Base-by-base conservation (phyloP, 2,797 vertebrate genomes). In the Pseudochirops corinnae region DNA sequence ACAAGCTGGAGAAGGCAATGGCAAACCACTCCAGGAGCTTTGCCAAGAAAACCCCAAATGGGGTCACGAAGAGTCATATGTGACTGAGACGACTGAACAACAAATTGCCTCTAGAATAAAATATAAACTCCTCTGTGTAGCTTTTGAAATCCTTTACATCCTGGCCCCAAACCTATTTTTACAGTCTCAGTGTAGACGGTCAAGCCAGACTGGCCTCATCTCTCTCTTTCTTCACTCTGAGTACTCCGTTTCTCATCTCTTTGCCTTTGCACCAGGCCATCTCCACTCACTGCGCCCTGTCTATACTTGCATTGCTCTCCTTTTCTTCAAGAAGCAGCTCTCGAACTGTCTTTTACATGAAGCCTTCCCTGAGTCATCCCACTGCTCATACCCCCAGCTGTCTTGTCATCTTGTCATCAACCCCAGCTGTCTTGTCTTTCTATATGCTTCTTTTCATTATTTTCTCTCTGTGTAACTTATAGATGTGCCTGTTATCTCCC, bases 211-310 rank as follows among this genome's bases (percentile, higher is more conserved):
- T 46, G 74, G 74, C 10, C 74, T 46, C 21, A 10, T 82, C 39
- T 82, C n/a, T 46, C 21, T 21, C 18, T 62, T 82, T 14, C 60
- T 33, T 62, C 60, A 33, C 60, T 5, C 33, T 18, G 1, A 18
- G 33, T 0, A 7, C 62, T 50, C 74, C 21, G 12, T 11, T 24
- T 26, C 74, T 87, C 39, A 46, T 26, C 3, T 46, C 21, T 87
- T 87, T 87, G 74, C 39, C 74, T 87, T 82, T 46, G 39, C 74
- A 26, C 74, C 24, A 21, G 10, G 39, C 74, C 13, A 26, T n/a
- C 39, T 87, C 18, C 6, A 11, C 74, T 50, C 3, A 2, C 39
- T 46, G 0, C 0, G 0, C 21, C 29, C 39, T 9, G 7, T 2
- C 29, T 26, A 5, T 82, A 82, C 21, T 46, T 82, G 2, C 10